A percentile compares a stretch with the other conserved stretches of the same genome.
These are phyloP conservation scores for Macaca mulatta DNA, from an alignment of 2,113 vertebrate species.

Conservation along the genomic window DNA sequence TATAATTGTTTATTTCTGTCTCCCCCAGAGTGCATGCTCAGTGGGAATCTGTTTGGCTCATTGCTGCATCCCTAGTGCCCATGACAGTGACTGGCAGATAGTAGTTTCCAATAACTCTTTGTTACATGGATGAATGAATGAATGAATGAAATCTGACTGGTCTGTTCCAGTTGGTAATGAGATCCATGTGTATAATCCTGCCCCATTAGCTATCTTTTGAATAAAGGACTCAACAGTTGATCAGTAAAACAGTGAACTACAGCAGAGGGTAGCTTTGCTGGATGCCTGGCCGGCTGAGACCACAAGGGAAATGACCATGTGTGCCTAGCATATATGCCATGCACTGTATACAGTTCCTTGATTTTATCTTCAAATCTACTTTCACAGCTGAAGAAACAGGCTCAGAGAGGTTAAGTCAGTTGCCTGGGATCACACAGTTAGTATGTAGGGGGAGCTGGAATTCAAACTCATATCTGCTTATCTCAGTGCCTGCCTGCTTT, in stretches of 20 bases:
- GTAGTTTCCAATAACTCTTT: background rate
- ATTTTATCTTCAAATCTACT: background rate
- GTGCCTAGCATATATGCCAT: fast-evolving
- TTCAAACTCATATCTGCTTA: background rate
- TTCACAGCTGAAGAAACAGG: background rate
- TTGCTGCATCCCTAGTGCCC: background rate
- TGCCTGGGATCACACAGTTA: background rate
- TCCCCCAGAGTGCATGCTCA: background rate
- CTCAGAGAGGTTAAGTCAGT: background rate
- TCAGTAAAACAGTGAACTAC: background rate
- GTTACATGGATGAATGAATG: background rate
- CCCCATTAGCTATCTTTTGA: background rate
- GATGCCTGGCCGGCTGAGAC: background rate
- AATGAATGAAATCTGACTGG: background rate
- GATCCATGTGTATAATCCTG: fast-evolving
- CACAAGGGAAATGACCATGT: background rate
- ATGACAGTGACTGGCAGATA: background rate
- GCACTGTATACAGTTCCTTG: fast-evolving
- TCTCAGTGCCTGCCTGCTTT: background rate
- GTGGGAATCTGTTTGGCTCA: background rate
- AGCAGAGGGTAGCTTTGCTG: background rate
- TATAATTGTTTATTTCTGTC: background rate
- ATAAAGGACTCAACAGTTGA: background rate
- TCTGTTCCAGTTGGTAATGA: background rate
- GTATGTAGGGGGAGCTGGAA: background rate